A percentile compares a stretch with the other conserved stretches of the same genome.
Evolutionary conservation across 2,113 vertebrate species (phyloP).

Genomic region (Cheirogaleus medius): DNA sequence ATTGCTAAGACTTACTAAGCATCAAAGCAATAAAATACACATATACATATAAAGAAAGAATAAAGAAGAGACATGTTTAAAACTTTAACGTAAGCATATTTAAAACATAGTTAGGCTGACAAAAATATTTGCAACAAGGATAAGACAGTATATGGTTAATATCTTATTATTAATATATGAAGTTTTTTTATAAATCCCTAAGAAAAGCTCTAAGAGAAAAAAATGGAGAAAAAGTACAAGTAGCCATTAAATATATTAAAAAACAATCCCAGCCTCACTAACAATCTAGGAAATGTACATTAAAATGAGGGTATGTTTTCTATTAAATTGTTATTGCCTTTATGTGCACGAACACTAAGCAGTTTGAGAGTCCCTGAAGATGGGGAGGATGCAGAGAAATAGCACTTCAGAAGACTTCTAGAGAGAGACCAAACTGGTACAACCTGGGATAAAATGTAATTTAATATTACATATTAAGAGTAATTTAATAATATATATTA

Average conservation of each 20-base stretch:
- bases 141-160: background rate
- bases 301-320: constrained; percentile 25
- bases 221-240: background rate
- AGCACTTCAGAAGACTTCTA: background rate
- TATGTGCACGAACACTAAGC: background rate
- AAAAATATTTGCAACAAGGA: background rate
- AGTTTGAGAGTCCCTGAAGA: background rate
- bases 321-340: background rate
- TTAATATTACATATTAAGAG: background rate
- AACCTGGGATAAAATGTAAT: background rate
- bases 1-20: background rate
- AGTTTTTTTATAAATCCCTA: background rate
- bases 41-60: background rate
- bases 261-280: background rate
- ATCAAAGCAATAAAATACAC: constrained; percentile 2
- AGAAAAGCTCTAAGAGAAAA: background rate
- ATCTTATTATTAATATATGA: background rate
- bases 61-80: background rate
- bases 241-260: background rate
- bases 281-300: background rate
- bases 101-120: background rate
- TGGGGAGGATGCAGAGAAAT: background rate
- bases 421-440: background rate
- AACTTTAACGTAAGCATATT: background rate
- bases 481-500: background rate